These are phyloP conservation scores for Gouania willdenowi DNA, from an alignment of 2,797 vertebrate genomes.

Conservation along the genomic window DNA sequence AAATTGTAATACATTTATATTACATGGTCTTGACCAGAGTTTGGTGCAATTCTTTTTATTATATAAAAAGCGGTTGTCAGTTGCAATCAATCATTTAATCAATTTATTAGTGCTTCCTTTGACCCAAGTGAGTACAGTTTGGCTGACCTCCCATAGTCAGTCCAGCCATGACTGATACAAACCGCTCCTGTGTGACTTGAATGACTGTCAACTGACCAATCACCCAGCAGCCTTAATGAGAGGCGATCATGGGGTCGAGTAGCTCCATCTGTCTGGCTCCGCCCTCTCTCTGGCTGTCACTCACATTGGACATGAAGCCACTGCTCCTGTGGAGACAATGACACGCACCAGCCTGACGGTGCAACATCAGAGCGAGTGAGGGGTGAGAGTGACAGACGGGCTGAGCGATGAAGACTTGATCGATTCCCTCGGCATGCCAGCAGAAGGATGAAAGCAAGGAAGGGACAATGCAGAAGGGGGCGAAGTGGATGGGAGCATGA, in stretches of 20 bases:
- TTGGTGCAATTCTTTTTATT: too few species aligned
- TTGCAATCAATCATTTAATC: constrained; percentile 29
- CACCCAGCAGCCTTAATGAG: constrained; percentile 56
- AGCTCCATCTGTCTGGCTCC: constrained; percentile 43
- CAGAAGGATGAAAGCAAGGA: neutral
- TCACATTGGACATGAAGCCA: constrained; percentile 49
- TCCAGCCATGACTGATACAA: constrained; percentile 13
- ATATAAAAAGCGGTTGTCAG: too few species aligned
- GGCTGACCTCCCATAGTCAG: constrained; percentile 21
- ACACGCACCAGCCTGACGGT: constrained; percentile 39
- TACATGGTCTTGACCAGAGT: too few species aligned
- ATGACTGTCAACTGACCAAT: constrained; percentile 49
- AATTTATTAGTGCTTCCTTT: constrained; percentile 20
- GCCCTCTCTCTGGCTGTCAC: constrained; percentile 58
- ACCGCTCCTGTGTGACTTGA: constrained; percentile 30
- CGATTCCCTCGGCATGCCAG: constrained; percentile 41
- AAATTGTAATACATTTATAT: too few species aligned
- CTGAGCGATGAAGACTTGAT: constrained; percentile 65
- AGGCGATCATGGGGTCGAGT: constrained; percentile 47
- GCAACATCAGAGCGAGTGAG: constrained; percentile 40
- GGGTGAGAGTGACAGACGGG: constrained; percentile 58
- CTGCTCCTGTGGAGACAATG: constrained; percentile 36
- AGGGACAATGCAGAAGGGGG: constrained; percentile 21
- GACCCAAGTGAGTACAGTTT: constrained; percentile 41
- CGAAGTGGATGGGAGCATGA: constrained; percentile 29